Conservation (phyloP, 2,113 vertebrate genomes). For the Orycteropus afer region DNA sequence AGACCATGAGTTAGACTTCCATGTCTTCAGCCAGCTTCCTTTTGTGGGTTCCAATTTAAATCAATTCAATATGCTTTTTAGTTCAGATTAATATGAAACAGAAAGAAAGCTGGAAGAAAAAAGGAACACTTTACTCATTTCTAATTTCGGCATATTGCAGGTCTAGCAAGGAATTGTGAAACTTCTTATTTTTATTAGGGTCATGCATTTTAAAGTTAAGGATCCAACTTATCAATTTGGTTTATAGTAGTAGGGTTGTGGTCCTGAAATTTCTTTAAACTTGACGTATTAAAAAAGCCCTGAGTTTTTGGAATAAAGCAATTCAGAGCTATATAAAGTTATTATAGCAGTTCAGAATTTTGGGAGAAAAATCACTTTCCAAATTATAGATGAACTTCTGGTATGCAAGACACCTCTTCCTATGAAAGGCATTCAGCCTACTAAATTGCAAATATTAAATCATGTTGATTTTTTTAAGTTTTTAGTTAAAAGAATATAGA, state of each 20-base stretch:
- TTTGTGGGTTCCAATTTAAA: slow-evolving; percentile 59
- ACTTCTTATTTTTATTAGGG: slow-evolving; percentile 69
- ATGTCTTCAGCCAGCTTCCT: slow-evolving; percentile 45
- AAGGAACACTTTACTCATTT: slow-evolving; percentile 67
- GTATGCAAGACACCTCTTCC: slow-evolving; percentile 29
- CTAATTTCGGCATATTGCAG: slow-evolving; percentile 62
- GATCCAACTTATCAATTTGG: slow-evolving; percentile 69
- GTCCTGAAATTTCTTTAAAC: slow-evolving; percentile 75
- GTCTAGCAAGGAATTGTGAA: slow-evolving; percentile 65
- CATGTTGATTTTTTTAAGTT: slow-evolving; percentile 66
- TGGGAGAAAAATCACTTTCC: slow-evolving; percentile 76
- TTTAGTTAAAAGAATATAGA: slow-evolving; percentile 61
- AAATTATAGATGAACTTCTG: slow-evolving; percentile 54
- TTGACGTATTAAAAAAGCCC: slow-evolving; percentile 73
- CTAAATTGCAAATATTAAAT: slow-evolving; percentile 78
- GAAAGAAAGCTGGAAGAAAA: neutral
- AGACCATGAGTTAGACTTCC: slow-evolving; percentile 36
- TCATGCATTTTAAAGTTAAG: neutral
- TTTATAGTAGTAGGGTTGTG: slow-evolving; percentile 74
- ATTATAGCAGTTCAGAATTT: slow-evolving; percentile 78
- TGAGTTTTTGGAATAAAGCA: slow-evolving; percentile 60
- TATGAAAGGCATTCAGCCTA: neutral
- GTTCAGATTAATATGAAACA: slow-evolving; percentile 42
- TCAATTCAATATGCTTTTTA: slow-evolving; percentile 67
- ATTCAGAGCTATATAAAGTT: slow-evolving; percentile 80